A percentile compares a stretch with the other conserved stretches of the same genome.
Conservation (phyloP, 2,113 vertebrate genomes). For the Silurus meridionalis region DNA sequence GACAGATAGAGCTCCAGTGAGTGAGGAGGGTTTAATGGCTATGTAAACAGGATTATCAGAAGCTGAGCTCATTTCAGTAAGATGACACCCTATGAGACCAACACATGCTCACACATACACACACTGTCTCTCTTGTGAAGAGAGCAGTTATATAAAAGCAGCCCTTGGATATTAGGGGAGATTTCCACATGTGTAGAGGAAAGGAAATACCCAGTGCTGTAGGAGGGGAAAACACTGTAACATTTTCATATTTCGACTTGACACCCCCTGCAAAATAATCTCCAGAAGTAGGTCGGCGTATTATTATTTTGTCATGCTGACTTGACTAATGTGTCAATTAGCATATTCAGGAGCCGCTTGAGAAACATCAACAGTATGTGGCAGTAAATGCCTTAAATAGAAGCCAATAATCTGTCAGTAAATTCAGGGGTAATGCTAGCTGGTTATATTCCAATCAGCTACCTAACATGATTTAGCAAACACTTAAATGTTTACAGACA, state of each 20-base stretch:
- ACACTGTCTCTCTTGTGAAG: constrained; percentile 24
- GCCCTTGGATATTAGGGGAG: constrained; percentile 5
- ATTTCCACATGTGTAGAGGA: constrained; percentile 21
- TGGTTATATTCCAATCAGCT: background rate
- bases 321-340: constrained; percentile 6
- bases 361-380: constrained; percentile 3
- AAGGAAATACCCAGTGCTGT: constrained; percentile 2
- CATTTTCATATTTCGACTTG: constrained; percentile 25
- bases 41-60: constrained; percentile 51
- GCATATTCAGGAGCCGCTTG: background rate
- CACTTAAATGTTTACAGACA: background rate
- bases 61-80: constrained; percentile 43
- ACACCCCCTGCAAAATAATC: constrained; percentile 12
- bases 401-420: background rate
- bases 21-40: constrained; percentile 47
- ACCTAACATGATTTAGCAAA: background rate
- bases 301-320: background rate
- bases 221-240: background rate
- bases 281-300: constrained; percentile 13
- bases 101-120: constrained; percentile 28
- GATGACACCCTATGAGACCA: constrained; percentile 38
- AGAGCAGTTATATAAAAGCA: constrained; percentile 18
- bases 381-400: background rate
- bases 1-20: constrained; percentile 31
- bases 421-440: background rate